Percentiles rank a stretch among this genome's conserved stretches.
phyloP scores from a whole-genome alignment of 2,888 invertebrate genomes.

The Ectemnius continuus region DNA sequence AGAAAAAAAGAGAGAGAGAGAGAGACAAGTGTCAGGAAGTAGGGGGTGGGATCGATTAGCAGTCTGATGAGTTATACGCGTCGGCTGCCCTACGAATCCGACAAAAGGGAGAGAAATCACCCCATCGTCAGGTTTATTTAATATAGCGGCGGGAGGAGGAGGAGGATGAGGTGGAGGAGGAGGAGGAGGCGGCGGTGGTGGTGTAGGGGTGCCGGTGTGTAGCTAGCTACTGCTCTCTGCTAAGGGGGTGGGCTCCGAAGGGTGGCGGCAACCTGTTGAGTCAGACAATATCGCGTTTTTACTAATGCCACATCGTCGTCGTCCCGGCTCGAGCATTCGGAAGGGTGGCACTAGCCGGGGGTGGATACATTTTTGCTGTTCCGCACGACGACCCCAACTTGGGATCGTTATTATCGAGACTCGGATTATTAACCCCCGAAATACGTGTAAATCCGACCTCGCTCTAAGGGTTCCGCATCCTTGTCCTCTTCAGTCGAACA shows the following conservation, averaged over 20 bases:
- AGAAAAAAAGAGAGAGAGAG: too few relatives aligned
- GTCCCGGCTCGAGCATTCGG: constrained; percentile 49
- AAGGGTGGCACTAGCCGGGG: constrained; percentile 28
- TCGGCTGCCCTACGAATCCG: constrained; percentile 40
- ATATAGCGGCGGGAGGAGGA: constrained; percentile 63
- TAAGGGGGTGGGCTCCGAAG: constrained; percentile 37
- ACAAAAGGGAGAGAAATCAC: constrained; percentile 66
- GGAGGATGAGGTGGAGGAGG: constrained; percentile 56
- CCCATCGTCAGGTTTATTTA: constrained; percentile 73
- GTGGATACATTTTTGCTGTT: constrained; percentile 55
- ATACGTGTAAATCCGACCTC: constrained; percentile 43
- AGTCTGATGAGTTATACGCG: constrained; percentile 54
- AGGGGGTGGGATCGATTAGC: constrained; percentile 49
- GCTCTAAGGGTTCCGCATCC: neutral
- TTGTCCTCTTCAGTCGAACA: too few relatives aligned
- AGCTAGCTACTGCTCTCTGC: constrained; percentile 17
- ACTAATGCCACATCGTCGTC: constrained; percentile 70
- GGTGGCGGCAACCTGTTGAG: constrained; percentile 75
- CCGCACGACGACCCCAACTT: constrained; percentile 32
- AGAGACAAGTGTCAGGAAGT: too few relatives aligned
- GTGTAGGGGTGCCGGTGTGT: constrained; percentile 21
- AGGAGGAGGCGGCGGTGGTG: constrained; percentile 52
- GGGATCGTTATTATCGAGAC: constrained; percentile 50
- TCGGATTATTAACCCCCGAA: constrained; percentile 48
- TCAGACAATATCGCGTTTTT: constrained; percentile 77